A percentile compares a stretch with the other conserved stretches of the same genome.
phyloP scores from a whole-genome alignment of 2,888 invertebrate genomes.

The Philereme transversata region DNA sequence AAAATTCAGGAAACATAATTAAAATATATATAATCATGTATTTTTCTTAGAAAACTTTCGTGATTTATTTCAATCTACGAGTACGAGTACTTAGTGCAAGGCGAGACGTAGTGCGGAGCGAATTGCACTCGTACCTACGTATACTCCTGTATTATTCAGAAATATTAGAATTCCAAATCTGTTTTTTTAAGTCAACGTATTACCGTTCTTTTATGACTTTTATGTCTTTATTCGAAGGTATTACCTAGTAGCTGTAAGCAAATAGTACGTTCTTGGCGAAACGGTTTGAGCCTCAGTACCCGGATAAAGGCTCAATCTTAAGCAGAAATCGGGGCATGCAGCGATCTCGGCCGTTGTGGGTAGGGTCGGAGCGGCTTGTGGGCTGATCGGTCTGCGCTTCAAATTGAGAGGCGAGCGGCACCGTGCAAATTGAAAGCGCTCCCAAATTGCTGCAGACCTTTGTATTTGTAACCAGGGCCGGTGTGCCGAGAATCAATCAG shows the following conservation, averaged over 20 bases:
- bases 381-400: conserved; percentile 55
- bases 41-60: too few relatives aligned
- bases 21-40: too few relatives aligned
- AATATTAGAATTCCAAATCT: too few relatives aligned
- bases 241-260: not conserved
- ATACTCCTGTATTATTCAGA: too few relatives aligned
- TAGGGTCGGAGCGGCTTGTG: conserved; percentile 35
- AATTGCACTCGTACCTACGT: too few relatives aligned
- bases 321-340: conserved; percentile 33
- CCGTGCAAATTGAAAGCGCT: conserved; percentile 78
- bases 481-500: conserved; percentile 76
- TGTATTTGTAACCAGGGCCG: conserved; percentile 73
- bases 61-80: too few relatives aligned
- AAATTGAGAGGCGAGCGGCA: conserved; percentile 70
- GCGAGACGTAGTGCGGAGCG: too few relatives aligned
- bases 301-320: conserved; percentile 27
- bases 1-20: too few relatives aligned
- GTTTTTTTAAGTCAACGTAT: too few relatives aligned
- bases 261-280: conserved; percentile 14
- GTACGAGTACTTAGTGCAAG: too few relatives aligned
- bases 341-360: conserved; percentile 28
- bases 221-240: conserved; percentile 3
- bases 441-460: conserved; percentile 74
- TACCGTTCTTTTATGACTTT: not conserved
- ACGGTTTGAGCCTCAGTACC: conserved; percentile 10